A percentile compares a stretch with the other conserved stretches of the same genome.
phyloP scores from a whole-genome alignment of 1,140 invertebrate genomes.

The Scaptomyza pallida region DNA sequence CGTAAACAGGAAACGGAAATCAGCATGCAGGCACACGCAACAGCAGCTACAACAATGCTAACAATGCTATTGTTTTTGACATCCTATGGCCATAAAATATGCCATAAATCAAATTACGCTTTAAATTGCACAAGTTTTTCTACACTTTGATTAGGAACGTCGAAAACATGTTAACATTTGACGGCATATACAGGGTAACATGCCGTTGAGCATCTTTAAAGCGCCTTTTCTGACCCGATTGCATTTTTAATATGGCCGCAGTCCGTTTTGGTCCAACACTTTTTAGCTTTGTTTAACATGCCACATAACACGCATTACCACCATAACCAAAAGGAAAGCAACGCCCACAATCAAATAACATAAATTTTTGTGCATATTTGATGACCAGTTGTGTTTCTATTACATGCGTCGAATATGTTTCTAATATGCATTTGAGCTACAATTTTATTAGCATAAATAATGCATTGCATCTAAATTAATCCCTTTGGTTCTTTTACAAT shows the following conservation, averaged over 20 bases:
- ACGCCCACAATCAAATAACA: too few species aligned
- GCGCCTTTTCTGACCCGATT: background rate
- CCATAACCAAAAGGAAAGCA: too few species aligned
- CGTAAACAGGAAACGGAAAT: constrained; percentile 64
- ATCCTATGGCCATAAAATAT: constrained; percentile 6
- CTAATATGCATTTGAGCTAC: background rate
- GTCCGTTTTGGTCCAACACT: too few species aligned
- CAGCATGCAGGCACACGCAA: constrained; percentile 58
- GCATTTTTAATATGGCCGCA: background rate
- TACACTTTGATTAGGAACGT: too few species aligned
- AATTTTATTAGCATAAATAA: constrained; percentile 47
- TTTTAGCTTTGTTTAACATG: background rate
- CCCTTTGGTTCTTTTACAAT: background rate
- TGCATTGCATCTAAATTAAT: constrained; percentile 15
- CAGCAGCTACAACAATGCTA: constrained; percentile 19
- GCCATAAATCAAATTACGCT: background rate
- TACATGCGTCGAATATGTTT: too few species aligned
- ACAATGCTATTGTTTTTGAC: constrained; percentile 42
- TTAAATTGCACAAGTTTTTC: too few species aligned
- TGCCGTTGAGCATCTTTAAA: background rate
- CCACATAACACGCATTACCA: background rate
- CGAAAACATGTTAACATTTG: too few species aligned
- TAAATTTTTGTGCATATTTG: constrained; percentile 56
- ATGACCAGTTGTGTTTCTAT: constrained; percentile 30
- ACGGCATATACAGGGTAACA: too few species aligned